These are phyloP conservation scores for Aspiorhynchus laticeps DNA, from an alignment of 2,113 vertebrate species.

Conservation along the genomic window DNA sequence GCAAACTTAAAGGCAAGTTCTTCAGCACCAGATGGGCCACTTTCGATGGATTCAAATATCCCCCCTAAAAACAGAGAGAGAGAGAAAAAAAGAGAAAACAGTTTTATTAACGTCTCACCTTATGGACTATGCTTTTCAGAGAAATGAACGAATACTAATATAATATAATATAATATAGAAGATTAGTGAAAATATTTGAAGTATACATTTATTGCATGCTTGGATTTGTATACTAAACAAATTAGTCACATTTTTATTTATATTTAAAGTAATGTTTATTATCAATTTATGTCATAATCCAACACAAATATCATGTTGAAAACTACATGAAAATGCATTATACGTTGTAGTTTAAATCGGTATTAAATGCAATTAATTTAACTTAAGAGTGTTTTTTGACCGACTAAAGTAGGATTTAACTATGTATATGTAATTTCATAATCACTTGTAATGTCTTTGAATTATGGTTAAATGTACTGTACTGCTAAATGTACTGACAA, in stretches of 20 bases:
- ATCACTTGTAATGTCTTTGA: background rate
- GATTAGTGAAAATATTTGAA: background rate
- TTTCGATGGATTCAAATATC: conserved; percentile 98
- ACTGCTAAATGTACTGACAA: background rate
- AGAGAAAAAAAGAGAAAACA: background rate
- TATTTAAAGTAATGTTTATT: background rate
- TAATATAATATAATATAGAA: background rate
- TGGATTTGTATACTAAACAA: background rate
- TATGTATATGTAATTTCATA: background rate
- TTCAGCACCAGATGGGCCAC: conserved; percentile 94
- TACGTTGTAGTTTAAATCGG: background rate
- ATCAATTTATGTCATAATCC: background rate
- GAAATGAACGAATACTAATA: background rate
- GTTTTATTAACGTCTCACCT: background rate
- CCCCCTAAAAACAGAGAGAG: conserved; percentile 79
- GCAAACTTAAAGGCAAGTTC: conserved; percentile 99
- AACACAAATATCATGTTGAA: background rate
- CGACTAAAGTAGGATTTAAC: background rate
- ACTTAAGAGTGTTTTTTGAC: background rate
- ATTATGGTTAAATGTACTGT: background rate
- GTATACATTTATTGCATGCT: background rate
- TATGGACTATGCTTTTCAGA: background rate
- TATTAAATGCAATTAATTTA: background rate
- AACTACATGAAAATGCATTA: background rate
- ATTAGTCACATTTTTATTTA: background rate